Evolutionary conservation across 2,888 invertebrate genomes (phyloP).

Genomic region (Proisotoma minuta): DNA sequence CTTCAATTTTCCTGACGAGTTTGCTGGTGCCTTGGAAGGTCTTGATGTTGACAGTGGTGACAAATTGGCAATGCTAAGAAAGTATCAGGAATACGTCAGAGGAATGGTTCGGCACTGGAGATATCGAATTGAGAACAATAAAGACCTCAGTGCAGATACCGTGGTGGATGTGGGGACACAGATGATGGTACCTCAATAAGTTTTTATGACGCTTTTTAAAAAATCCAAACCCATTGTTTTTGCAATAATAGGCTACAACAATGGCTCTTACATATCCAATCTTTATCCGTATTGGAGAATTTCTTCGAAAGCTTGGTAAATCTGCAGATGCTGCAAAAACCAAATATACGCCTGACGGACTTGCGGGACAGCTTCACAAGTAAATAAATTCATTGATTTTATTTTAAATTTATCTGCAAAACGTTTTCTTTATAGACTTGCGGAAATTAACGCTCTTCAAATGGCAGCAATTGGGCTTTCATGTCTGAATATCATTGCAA

Average conservation of each 20-base stretch:
- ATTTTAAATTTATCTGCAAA: background rate
- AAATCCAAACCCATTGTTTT: background rate
- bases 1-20: conserved; percentile 13
- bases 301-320: conserved; percentile 11
- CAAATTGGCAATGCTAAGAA: background rate
- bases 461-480: conserved; percentile 14
- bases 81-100: conserved; percentile 22
- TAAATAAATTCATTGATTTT: background rate
- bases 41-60: background rate
- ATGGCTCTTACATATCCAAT: conserved; percentile 28
- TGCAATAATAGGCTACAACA: conserved; percentile 4
- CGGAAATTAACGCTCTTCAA: conserved; percentile 5
- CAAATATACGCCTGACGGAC: conserved; percentile 5
- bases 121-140: conserved; percentile 1
- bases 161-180: conserved; percentile 21
- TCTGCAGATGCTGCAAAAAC: background rate
- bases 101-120: conserved; percentile 15
- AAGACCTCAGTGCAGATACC: conserved; percentile 11
- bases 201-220: background rate
- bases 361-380: conserved; percentile 15
- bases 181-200: conserved; percentile 16
- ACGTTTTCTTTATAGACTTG: conserved; percentile 5
- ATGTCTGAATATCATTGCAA: background rate
- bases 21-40: background rate
- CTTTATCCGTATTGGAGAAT: conserved; percentile 29